Conservation (phyloP, 2,888 invertebrate species). For the Melinaea menophilus region DNA sequence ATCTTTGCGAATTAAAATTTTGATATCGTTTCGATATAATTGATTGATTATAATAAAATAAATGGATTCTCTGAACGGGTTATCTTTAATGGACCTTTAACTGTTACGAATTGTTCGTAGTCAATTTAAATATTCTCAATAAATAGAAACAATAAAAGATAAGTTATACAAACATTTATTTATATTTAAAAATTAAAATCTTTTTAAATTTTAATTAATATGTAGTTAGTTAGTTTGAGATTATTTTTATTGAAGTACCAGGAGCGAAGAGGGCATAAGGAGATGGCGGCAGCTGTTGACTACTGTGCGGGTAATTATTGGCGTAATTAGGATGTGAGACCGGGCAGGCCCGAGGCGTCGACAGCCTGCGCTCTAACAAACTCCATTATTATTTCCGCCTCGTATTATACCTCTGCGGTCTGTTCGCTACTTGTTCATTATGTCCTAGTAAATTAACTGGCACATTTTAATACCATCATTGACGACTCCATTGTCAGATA, state of each 20-base stretch:
- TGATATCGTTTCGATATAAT: slow-evolving; percentile 60
- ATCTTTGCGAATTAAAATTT: slow-evolving; percentile 55
- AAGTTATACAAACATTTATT: not conserved
- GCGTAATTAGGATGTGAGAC: slow-evolving; percentile 75
- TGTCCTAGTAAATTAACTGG: slow-evolving; percentile 65
- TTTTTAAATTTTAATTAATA: not conserved
- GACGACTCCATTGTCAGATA: slow-evolving; percentile 53
- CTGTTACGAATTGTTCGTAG: slow-evolving; percentile 23
- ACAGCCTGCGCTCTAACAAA: slow-evolving; percentile 60
- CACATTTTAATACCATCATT: slow-evolving; percentile 62
- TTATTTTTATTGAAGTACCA: slow-evolving; percentile 32
- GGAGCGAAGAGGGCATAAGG: slow-evolving; percentile 48
- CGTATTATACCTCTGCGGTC: slow-evolving; percentile 63
- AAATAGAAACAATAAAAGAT: not conserved
- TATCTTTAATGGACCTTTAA: slow-evolving; percentile 41
- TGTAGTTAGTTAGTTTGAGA: not conserved
- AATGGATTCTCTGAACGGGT: slow-evolving; percentile 48
- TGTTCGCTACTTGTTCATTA: slow-evolving; percentile 53
- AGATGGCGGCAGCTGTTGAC: slow-evolving; percentile 48
- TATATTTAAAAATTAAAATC: not conserved
- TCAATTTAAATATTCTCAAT: no score
- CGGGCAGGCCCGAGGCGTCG: slow-evolving; percentile 64
- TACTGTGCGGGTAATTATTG: slow-evolving; percentile 71
- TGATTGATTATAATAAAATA: slow-evolving; percentile 66
- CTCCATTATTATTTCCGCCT: slow-evolving; percentile 74